These are phyloP conservation scores for Lichenostomus cassidix DNA, from an alignment of 2,113 vertebrate species.

Conservation along the genomic window DNA sequence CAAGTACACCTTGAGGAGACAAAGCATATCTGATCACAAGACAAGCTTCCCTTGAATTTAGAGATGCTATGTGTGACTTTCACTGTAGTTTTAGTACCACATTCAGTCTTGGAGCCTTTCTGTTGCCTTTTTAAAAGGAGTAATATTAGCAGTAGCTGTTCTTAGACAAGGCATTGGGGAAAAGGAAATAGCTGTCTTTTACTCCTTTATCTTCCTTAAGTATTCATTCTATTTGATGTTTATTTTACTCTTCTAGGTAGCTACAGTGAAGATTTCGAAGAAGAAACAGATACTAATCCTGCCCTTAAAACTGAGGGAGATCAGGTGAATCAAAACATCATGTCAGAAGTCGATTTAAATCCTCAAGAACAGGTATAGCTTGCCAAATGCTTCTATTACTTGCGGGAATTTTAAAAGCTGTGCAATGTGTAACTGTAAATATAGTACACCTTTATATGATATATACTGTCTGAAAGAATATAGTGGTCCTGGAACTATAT, in stretches of 20 bases:
- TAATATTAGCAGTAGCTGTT: not conserved
- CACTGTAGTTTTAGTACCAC: not conserved
- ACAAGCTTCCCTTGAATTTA: not conserved
- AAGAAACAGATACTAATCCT: slow-evolving; percentile 66
- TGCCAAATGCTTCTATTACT: not conserved
- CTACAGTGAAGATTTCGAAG: slow-evolving; percentile 93
- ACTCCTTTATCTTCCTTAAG: not conserved
- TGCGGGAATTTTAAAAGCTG: not conserved
- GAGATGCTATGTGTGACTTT: not conserved
- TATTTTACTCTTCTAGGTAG: slow-evolving; percentile 64
- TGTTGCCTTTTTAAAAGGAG: not conserved
- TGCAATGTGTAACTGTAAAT: not conserved
- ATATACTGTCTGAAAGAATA: not conserved
- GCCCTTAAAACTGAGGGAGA: slow-evolving; percentile 35
- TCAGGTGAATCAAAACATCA: not conserved
- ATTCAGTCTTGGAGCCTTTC: not conserved
- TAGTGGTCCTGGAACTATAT: not conserved
- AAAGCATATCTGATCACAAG: not conserved
- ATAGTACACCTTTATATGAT: not conserved
- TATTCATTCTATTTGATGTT: not conserved
- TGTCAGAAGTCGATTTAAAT: slow-evolving; percentile 19
- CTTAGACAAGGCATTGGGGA: accelerated
- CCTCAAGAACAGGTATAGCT: slow-evolving; percentile 33
- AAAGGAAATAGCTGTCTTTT: not conserved
- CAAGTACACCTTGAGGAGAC: not conserved